Evolutionary conservation across 2,888 invertebrate species (phyloP), one percentile per base, ranked within the genome.

Genomic region (Erebia palarica): DNA sequence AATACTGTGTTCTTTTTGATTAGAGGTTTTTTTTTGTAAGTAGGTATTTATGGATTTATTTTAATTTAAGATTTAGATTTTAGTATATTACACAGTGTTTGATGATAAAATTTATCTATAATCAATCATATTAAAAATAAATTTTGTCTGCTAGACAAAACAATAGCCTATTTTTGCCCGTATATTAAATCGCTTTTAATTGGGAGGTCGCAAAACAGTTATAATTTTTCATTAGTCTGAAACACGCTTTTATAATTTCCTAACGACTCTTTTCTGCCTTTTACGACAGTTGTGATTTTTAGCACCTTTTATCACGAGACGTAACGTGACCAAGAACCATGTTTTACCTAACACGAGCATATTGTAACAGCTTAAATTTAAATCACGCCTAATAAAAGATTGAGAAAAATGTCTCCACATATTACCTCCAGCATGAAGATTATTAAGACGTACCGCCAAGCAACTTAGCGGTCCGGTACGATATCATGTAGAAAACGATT

Each of bases 311-410:
- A 21, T 51, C 64, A 64, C 64, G 64, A 8, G 16, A 64, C 9
- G 27, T 64, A n/a, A 51, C 64, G 64, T 64, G 51, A 64, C 53
- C n/a, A 53, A 27, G n/a, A 51, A 64, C 21, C 16, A 36, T 64
- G 27, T 49, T 47, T 44, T 14, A 55, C 55, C 18, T 55, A 55
- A 55, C 18, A 18, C 55, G 14, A 18, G 55, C 16, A 18, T 18
- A 14, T 51, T 51, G 9, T 53, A 53, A 7, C 16, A 16, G 8
- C 7, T 16, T n/a, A 51, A n/a, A 51, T 51, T 7, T 18, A 55
- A 55, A 18, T 55, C 2, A 55, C 10, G 55, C 0, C 2, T 7
- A 18, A n/a, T 16, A 53, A 53, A 8, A 16, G 53, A 8, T 53
- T 10, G 10, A 55, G 9, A 18, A 18, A 55, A 55, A 9, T 18